Conservation (phyloP, 2,888 invertebrate species). For the Drosophila acutilabella region DNA sequence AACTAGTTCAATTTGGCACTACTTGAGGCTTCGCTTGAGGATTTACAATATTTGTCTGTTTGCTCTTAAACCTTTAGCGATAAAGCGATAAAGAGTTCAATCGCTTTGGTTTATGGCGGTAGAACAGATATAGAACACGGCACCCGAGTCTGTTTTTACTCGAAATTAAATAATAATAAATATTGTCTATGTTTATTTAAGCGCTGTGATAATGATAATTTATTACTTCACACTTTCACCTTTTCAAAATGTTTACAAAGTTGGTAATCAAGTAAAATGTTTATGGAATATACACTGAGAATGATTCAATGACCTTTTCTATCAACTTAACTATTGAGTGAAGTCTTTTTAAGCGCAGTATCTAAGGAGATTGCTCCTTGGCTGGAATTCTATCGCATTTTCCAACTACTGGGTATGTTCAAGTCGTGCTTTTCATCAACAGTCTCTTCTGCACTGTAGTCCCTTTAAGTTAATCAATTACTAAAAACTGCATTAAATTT, state of each 20-base stretch:
- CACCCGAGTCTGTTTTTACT: neutral
- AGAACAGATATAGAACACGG: neutral
- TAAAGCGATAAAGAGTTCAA: constrained; percentile 79
- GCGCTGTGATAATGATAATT: constrained; percentile 51
- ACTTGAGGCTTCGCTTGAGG: constrained; percentile 14
- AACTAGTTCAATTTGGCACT: constrained; percentile 65
- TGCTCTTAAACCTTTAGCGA: constrained; percentile 39
- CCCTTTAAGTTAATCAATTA: constrained; percentile 61
- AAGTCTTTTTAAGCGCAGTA: too few species aligned
- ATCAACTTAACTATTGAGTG: too few species aligned
- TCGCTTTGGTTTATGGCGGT: constrained; percentile 70
- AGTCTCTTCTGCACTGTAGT: neutral
- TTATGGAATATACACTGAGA: neutral
- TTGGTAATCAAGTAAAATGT: constrained; percentile 4
- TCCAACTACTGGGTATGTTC: neutral
- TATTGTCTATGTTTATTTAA: constrained; percentile 37
- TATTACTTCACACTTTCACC: constrained; percentile 69
- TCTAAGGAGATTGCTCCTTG: neutral
- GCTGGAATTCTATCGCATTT: neutral
- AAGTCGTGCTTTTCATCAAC: neutral
- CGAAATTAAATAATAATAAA: constrained; percentile 42
- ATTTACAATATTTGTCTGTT: constrained; percentile 65
- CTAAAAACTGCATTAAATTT: constrained; percentile 65
- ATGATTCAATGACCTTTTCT: constrained; percentile 12
- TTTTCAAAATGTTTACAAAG: constrained; percentile 7